Conservation (phyloP, 2,113 vertebrate species). For the Serilophus lunatus region DNA sequence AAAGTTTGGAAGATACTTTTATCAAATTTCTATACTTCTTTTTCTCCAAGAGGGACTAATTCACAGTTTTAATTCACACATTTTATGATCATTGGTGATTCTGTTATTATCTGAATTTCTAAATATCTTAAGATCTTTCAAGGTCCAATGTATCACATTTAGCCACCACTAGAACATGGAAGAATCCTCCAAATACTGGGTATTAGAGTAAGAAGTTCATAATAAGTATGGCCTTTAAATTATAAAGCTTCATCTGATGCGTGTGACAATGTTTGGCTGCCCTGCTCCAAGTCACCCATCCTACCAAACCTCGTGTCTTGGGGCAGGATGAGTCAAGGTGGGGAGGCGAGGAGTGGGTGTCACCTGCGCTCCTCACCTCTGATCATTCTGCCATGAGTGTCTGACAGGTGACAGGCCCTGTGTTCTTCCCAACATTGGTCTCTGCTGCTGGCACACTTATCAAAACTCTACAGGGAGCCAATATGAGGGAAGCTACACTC, state of each 20-base stretch:
- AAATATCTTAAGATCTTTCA: not conserved
- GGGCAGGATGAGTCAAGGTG: not conserved
- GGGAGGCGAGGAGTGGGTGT: not conserved
- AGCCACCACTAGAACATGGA: not conserved
- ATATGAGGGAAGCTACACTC: not conserved
- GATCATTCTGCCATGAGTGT: fast-evolving
- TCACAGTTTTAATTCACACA: not conserved
- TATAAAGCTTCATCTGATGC: not conserved
- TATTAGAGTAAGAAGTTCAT: not conserved
- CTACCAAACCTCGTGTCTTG: fast-evolving
- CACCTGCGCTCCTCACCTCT: not conserved
- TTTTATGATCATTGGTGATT: not conserved
- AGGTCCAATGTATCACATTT: not conserved
- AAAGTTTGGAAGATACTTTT: not conserved
- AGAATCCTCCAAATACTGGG: not conserved
- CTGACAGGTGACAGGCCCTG: not conserved
- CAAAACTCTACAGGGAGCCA: fast-evolving
- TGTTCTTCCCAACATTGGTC: fast-evolving
- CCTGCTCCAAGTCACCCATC: not conserved
- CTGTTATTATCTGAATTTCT: not conserved
- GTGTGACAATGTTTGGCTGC: fast-evolving
- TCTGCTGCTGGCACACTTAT: not conserved
- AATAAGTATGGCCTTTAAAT: not conserved
- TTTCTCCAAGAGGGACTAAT: not conserved
- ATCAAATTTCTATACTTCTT: not conserved